These are phyloP conservation scores for Oreocharis arfaki DNA, from an alignment of 2,113 vertebrate genomes.

Conservation along the genomic window DNA sequence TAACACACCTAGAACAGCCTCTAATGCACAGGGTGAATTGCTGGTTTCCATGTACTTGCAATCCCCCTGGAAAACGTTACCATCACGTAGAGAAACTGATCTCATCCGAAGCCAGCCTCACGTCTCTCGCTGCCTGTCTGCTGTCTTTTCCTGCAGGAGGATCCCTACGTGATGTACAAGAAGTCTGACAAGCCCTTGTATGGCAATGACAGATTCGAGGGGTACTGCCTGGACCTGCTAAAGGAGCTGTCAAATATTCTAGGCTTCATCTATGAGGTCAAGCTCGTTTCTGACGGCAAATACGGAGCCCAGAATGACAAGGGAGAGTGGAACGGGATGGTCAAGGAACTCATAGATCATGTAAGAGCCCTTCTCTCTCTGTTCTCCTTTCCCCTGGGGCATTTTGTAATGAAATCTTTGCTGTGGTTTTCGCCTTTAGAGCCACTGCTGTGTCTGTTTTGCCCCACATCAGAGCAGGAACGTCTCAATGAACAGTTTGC, in stretches of 20 bases:
- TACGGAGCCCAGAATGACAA: slow-evolving; percentile 98
- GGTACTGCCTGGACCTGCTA: slow-evolving; percentile 94
- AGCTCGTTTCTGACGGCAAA: slow-evolving; percentile 94
- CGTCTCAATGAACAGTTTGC: fast-evolving
- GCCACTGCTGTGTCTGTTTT: not conserved
- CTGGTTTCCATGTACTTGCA: not conserved
- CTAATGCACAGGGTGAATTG: not conserved
- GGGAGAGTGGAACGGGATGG: slow-evolving; percentile 99
- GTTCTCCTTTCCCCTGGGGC: not conserved
- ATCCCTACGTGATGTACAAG: slow-evolving; percentile 97
- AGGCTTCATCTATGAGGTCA: slow-evolving; percentile 95
- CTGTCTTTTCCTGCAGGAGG: slow-evolving; percentile 79
- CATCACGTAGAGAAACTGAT: not conserved
- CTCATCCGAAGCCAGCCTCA: not conserved
- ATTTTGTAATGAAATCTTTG: not conserved
- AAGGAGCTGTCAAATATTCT: slow-evolving; percentile 96
- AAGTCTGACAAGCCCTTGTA: slow-evolving; percentile 97
- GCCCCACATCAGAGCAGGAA: not conserved
- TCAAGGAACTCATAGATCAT: slow-evolving; percentile 96
- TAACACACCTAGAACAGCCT: not conserved
- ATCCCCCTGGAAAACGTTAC: not conserved
- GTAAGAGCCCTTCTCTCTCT: slow-evolving; percentile 73
- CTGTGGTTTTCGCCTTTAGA: not conserved
- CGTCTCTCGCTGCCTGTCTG: not conserved
- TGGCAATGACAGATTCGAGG: slow-evolving; percentile 96